Evolutionary conservation across 2,797 vertebrate genomes (phyloP).

Genomic region (Lophius americanus): DNA sequence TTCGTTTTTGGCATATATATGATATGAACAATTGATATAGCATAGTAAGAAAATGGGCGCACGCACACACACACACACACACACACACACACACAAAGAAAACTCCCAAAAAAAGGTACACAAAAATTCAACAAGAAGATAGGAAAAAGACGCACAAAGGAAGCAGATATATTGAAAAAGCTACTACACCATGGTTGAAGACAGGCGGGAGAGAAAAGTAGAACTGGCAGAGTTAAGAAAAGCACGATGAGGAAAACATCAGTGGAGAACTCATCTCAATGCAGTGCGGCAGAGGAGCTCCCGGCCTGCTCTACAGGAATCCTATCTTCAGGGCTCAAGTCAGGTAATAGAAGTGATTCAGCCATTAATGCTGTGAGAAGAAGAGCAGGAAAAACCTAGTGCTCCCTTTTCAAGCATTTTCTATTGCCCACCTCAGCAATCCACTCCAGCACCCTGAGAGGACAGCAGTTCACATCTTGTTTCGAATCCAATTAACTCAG

Average conservation of each 20-base stretch:
- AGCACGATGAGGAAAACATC: conserved; percentile 78
- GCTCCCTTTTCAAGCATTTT: conserved; percentile 70
- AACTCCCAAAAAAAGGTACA: conserved; percentile 10
- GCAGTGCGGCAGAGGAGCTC: conserved; percentile 79
- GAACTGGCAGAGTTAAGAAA: conserved; percentile 75
- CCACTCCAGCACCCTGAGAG: conserved; percentile 36
- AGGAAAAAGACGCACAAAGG: conserved; percentile 41
- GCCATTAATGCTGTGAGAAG: conserved; percentile 78
- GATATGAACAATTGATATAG: conserved; percentile 14
- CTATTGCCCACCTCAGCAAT: conserved; percentile 61
- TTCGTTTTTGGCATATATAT: conserved; percentile 22
- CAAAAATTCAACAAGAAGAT: conserved; percentile 39
- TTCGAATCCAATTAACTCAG: conserved; percentile 29
- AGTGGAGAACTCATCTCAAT: conserved; percentile 84
- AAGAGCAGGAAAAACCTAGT: conserved; percentile 73
- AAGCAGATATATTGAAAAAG: conserved; percentile 48
- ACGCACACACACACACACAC: not conserved
- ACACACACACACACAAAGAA: not conserved
- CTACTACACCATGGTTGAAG: conserved; percentile 41
- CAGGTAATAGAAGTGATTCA: conserved; percentile 84
- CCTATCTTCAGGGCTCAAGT: conserved; percentile 82
- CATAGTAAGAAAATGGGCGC: not conserved
- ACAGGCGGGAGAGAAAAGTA: conserved; percentile 65
- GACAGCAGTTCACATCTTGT: conserved; percentile 32
- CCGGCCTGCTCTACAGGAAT: conserved; percentile 78